Evolutionary conservation across 1,140 invertebrate species (phyloP).

Genomic region (Lordiphosa mommai): DNA sequence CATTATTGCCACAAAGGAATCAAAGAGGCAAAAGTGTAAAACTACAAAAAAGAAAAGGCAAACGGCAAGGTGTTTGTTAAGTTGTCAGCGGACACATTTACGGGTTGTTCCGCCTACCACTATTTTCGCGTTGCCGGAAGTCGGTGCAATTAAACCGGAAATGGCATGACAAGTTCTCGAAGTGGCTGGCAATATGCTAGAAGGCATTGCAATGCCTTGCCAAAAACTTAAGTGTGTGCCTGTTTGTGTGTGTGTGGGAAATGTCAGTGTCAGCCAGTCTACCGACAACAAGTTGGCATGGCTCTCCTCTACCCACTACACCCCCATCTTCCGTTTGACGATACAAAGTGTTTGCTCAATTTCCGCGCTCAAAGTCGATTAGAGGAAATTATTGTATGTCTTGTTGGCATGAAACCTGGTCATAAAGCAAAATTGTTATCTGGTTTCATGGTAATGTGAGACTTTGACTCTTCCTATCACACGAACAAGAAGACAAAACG

Average conservation of each 20-base stretch:
- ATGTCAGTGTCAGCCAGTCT: too few relatives aligned
- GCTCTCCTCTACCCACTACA: background rate
- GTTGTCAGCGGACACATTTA: background rate
- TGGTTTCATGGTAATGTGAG: conserved; percentile 66
- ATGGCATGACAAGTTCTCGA: background rate
- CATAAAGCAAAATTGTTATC: conserved; percentile 68
- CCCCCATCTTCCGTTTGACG: background rate
- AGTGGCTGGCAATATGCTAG: conserved; percentile 8
- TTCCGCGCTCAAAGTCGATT: conserved; percentile 61
- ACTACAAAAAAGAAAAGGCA: background rate
- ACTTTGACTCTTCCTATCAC: background rate
- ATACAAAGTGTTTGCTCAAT: conserved; percentile 70
- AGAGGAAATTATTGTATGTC: conserved; percentile 71
- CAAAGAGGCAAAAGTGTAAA: background rate
- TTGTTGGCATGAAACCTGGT: conserved; percentile 62
- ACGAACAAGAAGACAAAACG: background rate
- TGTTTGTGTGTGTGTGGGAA: too few relatives aligned
- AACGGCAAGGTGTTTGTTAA: background rate
- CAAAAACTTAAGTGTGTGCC: background rate
- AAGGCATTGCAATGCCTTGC: background rate
- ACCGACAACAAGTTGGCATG: conserved; percentile 4
- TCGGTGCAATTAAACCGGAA: conserved; percentile 34
- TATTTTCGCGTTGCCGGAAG: conserved; percentile 16
- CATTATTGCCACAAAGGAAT: background rate
- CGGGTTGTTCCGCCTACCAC: too few relatives aligned